Evolutionary conservation across 2,797 vertebrate genomes (phyloP), one percentile per base, ranked within the genome.

Genomic region (Buphagus erythrorhynchus): DNA sequence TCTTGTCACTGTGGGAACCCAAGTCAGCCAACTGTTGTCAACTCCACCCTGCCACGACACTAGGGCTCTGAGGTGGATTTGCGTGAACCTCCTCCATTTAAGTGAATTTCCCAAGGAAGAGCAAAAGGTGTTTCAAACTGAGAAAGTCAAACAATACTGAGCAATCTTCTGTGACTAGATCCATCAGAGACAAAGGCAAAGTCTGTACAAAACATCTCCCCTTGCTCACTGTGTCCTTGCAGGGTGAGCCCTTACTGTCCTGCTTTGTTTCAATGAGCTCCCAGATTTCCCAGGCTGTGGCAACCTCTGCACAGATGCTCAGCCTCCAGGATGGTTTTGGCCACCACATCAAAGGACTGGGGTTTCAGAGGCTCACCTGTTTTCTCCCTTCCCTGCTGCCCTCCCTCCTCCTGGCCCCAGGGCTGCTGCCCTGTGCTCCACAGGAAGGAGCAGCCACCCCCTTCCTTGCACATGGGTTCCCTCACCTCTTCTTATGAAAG

Each of bases 311-410:
- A 40, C 8, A 49, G 42, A 29, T 54, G 13, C 6, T 45, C 5
- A 3, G 28, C 55, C 31, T 68, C 17, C 61, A 55, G 59, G 17
- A 63, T 3, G 6, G 25, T 31, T 78, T 78, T 52, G 45, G 62
- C 57, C 40, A 65, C 15, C 28, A 18, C 22, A 68, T 38, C 18
- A 57, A 48, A 94, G 45, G 9, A 33, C 17, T 55, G 61, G 6
- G 7, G 13, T 54, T 86, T 35, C 43, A 71, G 29, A 51, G 48
- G 31, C 31, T 83, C 18, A 0, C 5, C 4, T 0, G 0, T 28
- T 81, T 59, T 36, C 6, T 28, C 7, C 1, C 0, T 8, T 69
- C 3, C 16, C 10, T 2, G 35, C 22, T 2, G 0, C 16, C 4
- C 28, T 77, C 40, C 16, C 36, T 52, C 18, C 25, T 51, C 1